Evolutionary conservation across 1,140 invertebrate genomes (phyloP), one percentile per base, ranked within the genome.

Genomic region (Coenobita brevimanus): DNA sequence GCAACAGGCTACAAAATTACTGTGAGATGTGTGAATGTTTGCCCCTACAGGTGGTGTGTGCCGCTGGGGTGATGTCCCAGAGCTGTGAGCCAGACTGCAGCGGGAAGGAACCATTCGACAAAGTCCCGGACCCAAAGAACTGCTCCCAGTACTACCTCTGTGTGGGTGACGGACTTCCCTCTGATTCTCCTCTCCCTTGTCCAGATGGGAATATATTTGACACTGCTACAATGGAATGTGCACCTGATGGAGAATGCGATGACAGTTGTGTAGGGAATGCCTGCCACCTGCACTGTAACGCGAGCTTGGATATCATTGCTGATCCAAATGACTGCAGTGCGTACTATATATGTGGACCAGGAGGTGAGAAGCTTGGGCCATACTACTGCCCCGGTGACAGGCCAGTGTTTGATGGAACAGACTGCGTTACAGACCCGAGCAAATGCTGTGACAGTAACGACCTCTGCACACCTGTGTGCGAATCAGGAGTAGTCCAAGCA

Each of bases 71-170:
- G 46, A 50, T 50, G 46, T 6, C 46, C 6, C 46, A 50, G 46
- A 50, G 46, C 17, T 50, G 46, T 50, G 46, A 50, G 17, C 50
- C 57, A 27, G 73, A 78, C 73, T 85, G 82, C 33, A 46, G 10
- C 24, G 54, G 71, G 4, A 43, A 75, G 24, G 10, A 46, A 1
- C 24, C 71, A 2, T 8, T 8, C 27, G 73, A 64, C 36, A n/a
- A 46, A 10, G 82, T 85, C 1, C 13, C 50, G 6, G 82, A 85
- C 54, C 82, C 82, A 21, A 24, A 4, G 21, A 54, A 85, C 71
- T 85, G 82, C 54, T 60, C 36, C 8, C 71, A 85, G 50, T 85
- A 2, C 27, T 85, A 76, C 73, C 2, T 62, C 21, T 76, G 82
- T n/a, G n/a, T 85, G 1, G 36, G 4, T 4, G 71, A 76, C 21